Percentiles rank a stretch among this genome's conserved stretches.
These are phyloP conservation scores for Musca vetustissima DNA, from an alignment of 1,140 invertebrate genomes.

Conservation along the genomic window DNA sequence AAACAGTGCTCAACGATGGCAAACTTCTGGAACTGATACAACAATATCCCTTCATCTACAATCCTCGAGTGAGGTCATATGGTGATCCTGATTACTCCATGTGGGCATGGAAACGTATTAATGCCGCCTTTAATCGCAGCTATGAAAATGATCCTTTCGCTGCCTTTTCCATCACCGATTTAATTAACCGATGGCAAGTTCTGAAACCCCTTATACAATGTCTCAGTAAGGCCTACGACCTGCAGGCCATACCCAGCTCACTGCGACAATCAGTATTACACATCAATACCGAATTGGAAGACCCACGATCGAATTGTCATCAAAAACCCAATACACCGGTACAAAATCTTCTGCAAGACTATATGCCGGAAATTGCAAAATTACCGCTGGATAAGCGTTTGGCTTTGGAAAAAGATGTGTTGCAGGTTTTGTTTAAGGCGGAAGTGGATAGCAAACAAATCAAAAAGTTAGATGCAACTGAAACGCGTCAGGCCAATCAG, in stretches of 20 bases:
- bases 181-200: constrained; percentile 38
- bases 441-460: constrained; percentile 26
- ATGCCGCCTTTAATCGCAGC: constrained; percentile 34
- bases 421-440: constrained; percentile 30
- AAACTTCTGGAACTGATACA: constrained; percentile 37
- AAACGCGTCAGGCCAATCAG: background rate
- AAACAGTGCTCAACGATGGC: constrained; percentile 43
- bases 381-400: constrained; percentile 27
- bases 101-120: constrained; percentile 43
- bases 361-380: constrained; percentile 31
- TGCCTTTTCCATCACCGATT: constrained; percentile 32
- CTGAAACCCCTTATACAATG: constrained; percentile 29
- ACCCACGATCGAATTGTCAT: background rate
- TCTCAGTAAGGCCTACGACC: constrained; percentile 20
- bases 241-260: constrained; percentile 25
- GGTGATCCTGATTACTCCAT: constrained; percentile 37
- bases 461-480: background rate
- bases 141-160: constrained; percentile 29
- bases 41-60: constrained; percentile 38
- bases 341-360: constrained; percentile 30
- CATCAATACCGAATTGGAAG: constrained; percentile 28
- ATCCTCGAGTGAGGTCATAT: constrained; percentile 6
- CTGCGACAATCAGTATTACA: constrained; percentile 31
- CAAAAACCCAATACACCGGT: background rate
- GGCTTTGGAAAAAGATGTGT: constrained; percentile 35